Conservation (phyloP, 2,797 vertebrate species). For the Gymnodraco acuticeps region DNA sequence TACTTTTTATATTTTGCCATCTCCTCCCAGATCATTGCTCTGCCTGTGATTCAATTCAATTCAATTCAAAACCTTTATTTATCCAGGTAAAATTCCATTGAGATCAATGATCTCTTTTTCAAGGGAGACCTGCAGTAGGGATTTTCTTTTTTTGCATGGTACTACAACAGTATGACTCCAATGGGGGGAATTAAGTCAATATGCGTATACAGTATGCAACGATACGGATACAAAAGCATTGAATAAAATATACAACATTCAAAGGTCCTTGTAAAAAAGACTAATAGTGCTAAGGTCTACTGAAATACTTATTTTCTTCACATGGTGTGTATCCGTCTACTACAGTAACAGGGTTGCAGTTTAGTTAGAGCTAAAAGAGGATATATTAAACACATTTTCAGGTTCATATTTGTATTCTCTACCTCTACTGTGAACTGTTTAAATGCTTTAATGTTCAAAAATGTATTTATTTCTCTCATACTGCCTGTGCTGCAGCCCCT, state of each 20-base stretch:
- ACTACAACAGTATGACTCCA: slow-evolving; percentile 36
- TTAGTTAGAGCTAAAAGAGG: slow-evolving; percentile 12
- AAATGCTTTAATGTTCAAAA: too few species aligned
- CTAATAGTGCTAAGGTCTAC: slow-evolving; percentile 3
- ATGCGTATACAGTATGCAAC: slow-evolving; percentile 31
- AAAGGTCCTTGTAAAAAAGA: slow-evolving; percentile 40
- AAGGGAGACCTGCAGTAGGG: too few species aligned
- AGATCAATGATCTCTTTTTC: too few species aligned
- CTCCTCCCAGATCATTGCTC: slow-evolving; percentile 58
- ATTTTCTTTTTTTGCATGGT: slow-evolving; percentile 15
- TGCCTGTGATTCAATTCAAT: slow-evolving; percentile 62
- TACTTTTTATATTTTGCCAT: slow-evolving; percentile 48
- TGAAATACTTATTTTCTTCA: slow-evolving; percentile 29
- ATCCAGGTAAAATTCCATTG: too few species aligned
- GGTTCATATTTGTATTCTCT: too few species aligned
- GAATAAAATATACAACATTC: slow-evolving; percentile 43
- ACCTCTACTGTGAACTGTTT: too few species aligned
- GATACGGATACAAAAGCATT: slow-evolving; percentile 37
- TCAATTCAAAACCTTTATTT: too few species aligned
- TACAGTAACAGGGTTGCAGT: slow-evolving; percentile 44
- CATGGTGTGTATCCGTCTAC: slow-evolving; percentile 29
- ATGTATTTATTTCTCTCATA: too few species aligned
- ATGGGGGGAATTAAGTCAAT: slow-evolving; percentile 49
- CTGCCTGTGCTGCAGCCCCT: neutral
- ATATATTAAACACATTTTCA: too few species aligned